A percentile compares a stretch with the other conserved stretches of the same genome.
Conservation (phyloP, 2,797 vertebrate species). For the Sebastes vulpes region DNA sequence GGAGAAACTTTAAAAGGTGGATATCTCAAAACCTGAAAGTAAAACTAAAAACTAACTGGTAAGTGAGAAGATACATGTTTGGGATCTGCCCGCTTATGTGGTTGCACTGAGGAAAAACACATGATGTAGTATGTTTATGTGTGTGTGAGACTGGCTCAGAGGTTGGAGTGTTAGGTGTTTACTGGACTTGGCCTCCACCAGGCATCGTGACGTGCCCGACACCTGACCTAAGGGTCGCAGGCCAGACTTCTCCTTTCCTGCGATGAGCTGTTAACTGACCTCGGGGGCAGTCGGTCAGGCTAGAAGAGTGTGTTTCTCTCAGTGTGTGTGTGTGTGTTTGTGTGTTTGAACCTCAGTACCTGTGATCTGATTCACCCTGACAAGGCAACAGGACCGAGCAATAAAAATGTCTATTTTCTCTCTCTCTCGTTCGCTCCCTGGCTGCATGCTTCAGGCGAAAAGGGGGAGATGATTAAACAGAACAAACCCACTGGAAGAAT, state of each 20-base stretch:
- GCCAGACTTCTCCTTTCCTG: conserved; percentile 64
- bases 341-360: conserved; percentile 30
- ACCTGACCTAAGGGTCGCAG: conserved; percentile 50
- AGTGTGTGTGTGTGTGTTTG: background rate
- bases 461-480: conserved; percentile 44
- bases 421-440: conserved; percentile 20
- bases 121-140: background rate
- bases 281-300: conserved; percentile 46
- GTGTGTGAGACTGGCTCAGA: conserved; percentile 7
- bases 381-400: conserved; percentile 68
- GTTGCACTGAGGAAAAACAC: background rate
- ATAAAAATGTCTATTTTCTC: conserved; percentile 74
- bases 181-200: conserved; percentile 39
- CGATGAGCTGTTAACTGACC: conserved; percentile 75
- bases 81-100: background rate
- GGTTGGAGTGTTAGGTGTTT: conserved; percentile 30
- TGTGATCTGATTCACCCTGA: conserved; percentile 75
- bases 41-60: background rate
- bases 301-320: conserved; percentile 27
- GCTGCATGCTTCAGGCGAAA: conserved; percentile 37
- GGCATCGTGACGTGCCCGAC: conserved; percentile 30
- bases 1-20: background rate
- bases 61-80: background rate
- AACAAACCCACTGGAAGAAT: conserved; percentile 43
- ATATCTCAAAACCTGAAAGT: background rate